These are phyloP conservation scores for Sipha flava DNA, from an alignment of 1,140 invertebrate species.

Conservation along the genomic window DNA sequence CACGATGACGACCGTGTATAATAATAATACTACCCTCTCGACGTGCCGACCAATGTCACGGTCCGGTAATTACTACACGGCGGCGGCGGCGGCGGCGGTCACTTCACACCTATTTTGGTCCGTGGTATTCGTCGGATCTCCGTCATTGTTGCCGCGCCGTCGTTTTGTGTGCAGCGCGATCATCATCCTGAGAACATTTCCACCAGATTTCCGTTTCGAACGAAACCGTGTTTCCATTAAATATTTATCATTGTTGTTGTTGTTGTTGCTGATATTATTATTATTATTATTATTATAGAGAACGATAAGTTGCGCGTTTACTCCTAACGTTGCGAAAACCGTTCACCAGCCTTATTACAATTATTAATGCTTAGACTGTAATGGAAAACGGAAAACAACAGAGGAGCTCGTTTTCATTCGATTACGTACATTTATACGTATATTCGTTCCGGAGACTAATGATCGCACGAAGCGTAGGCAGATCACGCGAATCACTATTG, in stretches of 20 bases:
- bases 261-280: too few relatives aligned
- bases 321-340: too few relatives aligned
- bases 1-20: not conserved
- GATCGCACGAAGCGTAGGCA: too few relatives aligned
- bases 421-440: too few relatives aligned
- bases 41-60: slow-evolving; percentile 3
- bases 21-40: not conserved
- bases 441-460: too few relatives aligned
- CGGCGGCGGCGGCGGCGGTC: not conserved
- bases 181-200: not conserved
- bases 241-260: not conserved
- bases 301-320: too few relatives aligned
- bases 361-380: not conserved
- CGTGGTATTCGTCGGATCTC: not conserved
- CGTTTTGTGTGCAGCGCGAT: too few relatives aligned
- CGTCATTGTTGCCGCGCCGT: too few relatives aligned
- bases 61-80: not conserved
- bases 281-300: too few relatives aligned
- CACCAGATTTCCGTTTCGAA: not conserved
- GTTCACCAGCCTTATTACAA: too few relatives aligned
- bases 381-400: not conserved
- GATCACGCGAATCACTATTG: too few relatives aligned
- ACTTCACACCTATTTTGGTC: slow-evolving; percentile 25
- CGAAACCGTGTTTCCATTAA: not conserved
- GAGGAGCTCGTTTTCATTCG: too few relatives aligned